A percentile compares a stretch with the other conserved stretches of the same genome.
Evolutionary conservation across 2,113 vertebrate species (phyloP).

Genomic region (Mesembrinibis cayennensis): DNA sequence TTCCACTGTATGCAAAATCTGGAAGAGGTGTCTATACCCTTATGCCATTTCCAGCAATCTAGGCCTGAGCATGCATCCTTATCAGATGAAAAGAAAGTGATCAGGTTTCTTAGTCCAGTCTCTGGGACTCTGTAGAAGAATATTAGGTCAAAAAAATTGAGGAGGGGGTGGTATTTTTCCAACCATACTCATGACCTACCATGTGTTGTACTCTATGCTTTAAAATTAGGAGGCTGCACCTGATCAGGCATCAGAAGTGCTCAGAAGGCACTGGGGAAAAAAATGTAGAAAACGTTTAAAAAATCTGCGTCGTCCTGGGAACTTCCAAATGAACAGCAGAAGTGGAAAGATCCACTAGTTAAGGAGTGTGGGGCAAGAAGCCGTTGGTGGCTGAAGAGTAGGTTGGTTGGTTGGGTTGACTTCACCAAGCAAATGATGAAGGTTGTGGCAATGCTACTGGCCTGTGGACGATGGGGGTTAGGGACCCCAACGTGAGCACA

Average conservation of each 20-base stretch:
- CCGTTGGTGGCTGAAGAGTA: not conserved
- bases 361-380: not conserved
- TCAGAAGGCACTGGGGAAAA: not conserved
- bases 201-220: not conserved
- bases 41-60: not conserved
- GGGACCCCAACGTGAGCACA: not conserved
- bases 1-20: not conserved
- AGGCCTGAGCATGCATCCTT: not conserved
- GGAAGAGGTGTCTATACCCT: not conserved
- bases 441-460: not conserved
- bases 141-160: not conserved
- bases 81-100: not conserved
- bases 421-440: not conserved
- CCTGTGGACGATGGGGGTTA: not conserved
- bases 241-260: conserved; percentile 25
- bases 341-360: conserved; percentile 28
- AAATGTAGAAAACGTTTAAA: not conserved
- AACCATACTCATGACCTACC: not conserved
- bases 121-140: not conserved
- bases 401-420: not conserved
- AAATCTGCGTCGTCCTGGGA: not conserved
- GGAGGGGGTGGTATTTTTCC: not conserved
- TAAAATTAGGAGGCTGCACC: conserved; percentile 62
- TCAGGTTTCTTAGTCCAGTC: not conserved
- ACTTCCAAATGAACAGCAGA: not conserved